Evolutionary conservation across 2,113 vertebrate genomes (phyloP).

Genomic region (Arenaria interpres): DNA sequence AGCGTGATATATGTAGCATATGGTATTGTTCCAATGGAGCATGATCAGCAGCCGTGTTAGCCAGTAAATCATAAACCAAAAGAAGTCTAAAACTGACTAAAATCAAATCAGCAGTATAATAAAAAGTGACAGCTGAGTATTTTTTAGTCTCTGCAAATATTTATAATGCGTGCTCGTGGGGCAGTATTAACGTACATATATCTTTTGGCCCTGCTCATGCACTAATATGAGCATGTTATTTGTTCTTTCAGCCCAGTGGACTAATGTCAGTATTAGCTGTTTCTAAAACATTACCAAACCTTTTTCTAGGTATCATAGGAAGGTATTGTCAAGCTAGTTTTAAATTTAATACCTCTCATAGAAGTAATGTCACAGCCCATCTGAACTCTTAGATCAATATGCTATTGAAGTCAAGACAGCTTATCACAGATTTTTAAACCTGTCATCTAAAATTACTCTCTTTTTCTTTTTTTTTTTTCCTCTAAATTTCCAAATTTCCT

Average conservation of each 20-base stretch:
- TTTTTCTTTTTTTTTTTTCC: neutral
- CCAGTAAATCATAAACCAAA: neutral
- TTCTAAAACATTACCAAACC: constrained; percentile 13
- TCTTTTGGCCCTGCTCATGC: constrained; percentile 39
- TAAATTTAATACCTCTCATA: constrained; percentile 17
- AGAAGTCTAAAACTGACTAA: constrained; percentile 32
- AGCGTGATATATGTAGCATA: neutral
- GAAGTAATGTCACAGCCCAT: constrained; percentile 13
- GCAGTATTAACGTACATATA: neutral
- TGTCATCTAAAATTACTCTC: neutral
- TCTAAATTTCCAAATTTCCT: constrained; percentile 38
- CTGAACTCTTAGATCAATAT: constrained; percentile 41
- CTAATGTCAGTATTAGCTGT: constrained; percentile 15
- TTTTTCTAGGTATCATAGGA: neutral
- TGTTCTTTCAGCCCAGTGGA: constrained; percentile 40
- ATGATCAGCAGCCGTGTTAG: neutral
- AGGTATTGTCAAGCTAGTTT: neutral
- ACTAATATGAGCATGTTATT: constrained; percentile 30
- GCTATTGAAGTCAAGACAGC: constrained; percentile 19
- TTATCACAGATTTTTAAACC: constrained; percentile 20
- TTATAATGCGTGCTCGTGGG: constrained; percentile 32
- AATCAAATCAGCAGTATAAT: constrained; percentile 30
- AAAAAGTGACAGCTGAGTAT: constrained; percentile 26
- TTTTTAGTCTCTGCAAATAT: constrained; percentile 54
- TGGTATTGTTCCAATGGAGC: neutral